These are phyloP conservation scores for Plotosus lineatus DNA, from an alignment of 2,113 vertebrate species.

Conservation along the genomic window DNA sequence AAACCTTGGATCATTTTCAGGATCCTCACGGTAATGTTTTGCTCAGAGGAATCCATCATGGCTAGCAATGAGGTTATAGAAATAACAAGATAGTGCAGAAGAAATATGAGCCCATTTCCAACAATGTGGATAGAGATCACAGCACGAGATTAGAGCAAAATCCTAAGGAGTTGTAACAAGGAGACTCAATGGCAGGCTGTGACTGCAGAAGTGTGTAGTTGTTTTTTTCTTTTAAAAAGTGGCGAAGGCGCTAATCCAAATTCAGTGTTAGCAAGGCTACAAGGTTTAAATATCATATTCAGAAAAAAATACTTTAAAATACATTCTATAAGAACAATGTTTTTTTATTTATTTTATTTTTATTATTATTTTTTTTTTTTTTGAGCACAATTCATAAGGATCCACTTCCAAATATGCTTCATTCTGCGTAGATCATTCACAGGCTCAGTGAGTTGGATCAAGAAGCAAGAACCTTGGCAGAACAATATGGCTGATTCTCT, in stretches of 20 bases:
- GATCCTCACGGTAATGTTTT: conserved; percentile 43
- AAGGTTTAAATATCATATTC: not conserved
- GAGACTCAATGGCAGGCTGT: not conserved
- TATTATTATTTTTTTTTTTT: too few species aligned
- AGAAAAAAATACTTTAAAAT: not conserved
- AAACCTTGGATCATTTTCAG: conserved; percentile 47
- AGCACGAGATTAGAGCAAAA: conserved; percentile 53
- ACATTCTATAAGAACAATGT: not conserved
- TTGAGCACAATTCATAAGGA: not conserved
- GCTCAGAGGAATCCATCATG: conserved; percentile 52
- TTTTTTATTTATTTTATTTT: too few species aligned
- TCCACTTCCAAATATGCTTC: not conserved
- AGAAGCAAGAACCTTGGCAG: not conserved
- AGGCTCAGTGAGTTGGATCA: not conserved
- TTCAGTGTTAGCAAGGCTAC: not conserved
- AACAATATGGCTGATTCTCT: not conserved
- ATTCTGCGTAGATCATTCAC: not conserved
- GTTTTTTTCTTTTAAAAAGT: not conserved
- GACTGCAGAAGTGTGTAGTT: not conserved
- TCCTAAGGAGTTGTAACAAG: conserved; percentile 40
- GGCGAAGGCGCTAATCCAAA: not conserved
- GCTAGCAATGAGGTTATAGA: conserved; percentile 54
- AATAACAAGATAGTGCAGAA: conserved; percentile 54
- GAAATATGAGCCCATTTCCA: conserved; percentile 55
- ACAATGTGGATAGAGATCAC: conserved; percentile 50